Evolutionary conservation across 2,888 invertebrate genomes (phyloP), one percentile per base, ranked within the genome.

Genomic region (Xestia rhomboidea): DNA sequence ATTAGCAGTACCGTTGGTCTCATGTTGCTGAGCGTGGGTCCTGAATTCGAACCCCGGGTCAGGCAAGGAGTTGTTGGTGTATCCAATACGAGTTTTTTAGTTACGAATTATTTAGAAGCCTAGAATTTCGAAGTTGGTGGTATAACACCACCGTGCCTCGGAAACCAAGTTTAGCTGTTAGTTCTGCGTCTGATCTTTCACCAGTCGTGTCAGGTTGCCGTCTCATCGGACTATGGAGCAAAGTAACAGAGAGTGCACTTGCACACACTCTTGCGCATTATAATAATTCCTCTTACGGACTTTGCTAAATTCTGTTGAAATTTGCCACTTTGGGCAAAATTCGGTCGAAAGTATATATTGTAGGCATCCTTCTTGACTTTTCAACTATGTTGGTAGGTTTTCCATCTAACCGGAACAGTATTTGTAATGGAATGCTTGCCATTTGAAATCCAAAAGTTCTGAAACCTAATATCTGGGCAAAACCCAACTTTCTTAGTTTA

Each of bases 401-500:
- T 49, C 24, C 13, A 8, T 34, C 24, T 27, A 38, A 44, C 6
- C 13, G 64, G 34, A 46, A 46, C 7, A 41, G 15, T 41, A 60
- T 34, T 60, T 49, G 13, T 34, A 38, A 18, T 51, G 27, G 13
- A 44, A 51, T 62, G 34, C 30, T 60, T 34, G 18, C 30, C 4
- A 41, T 30, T 30, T 11, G 21, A 49, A 70, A 24, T 49, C 30
- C 15, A 30, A 41, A 41, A 41, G 64, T 64, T 64, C 3, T 2
- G 64, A 27, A 64, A 64, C 41, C 13, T 18, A 38, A 41, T 21
- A 51, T 62, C 10, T 76, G 18, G 7, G 21, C 7, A n/a, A 34
- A 41, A 60, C 54, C 41, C 13, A 44, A 74, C 49, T 24, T 77
- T 30, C 21, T n/a, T 51, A 69, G 18, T 79, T 70, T 0, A 8